Conservation (phyloP, 2,888 invertebrate species). For the Arrhopalites spinosus region DNA sequence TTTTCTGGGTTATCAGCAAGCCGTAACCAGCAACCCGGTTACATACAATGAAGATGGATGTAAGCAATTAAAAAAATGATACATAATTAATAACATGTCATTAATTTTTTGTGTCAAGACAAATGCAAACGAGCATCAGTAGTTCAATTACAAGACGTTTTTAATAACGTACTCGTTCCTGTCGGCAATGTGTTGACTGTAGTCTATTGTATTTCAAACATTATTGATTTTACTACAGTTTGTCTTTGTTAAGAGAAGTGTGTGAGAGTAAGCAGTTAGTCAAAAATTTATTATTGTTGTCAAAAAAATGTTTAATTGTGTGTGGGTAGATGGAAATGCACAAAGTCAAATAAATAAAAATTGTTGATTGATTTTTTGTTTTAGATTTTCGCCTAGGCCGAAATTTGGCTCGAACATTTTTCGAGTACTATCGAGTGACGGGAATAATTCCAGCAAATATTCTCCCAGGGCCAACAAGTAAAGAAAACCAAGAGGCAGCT, state of each 20-base stretch:
- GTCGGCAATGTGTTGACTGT: too few relatives aligned
- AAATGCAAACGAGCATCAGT: too few relatives aligned
- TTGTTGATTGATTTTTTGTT: neutral
- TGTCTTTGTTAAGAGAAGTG: too few relatives aligned
- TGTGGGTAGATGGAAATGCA: neutral
- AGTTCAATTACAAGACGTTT: too few relatives aligned
- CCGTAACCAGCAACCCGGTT: slow-evolving; percentile 71
- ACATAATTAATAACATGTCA: neutral
- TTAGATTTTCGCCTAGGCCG: slow-evolving; percentile 77
- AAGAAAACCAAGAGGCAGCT: slow-evolving; percentile 62
- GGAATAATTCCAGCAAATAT: slow-evolving; percentile 68
- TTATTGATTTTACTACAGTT: too few relatives aligned
- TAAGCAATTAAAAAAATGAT: slow-evolving; percentile 67
- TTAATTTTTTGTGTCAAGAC: neutral
- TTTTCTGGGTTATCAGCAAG: slow-evolving; percentile 81
- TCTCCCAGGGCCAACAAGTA: slow-evolving; percentile 58
- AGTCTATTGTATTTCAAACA: too few relatives aligned
- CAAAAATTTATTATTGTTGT: too few relatives aligned
- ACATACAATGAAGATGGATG: slow-evolving; percentile 94
- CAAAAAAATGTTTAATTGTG: too few relatives aligned
- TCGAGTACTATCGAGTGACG: slow-evolving; percentile 79
- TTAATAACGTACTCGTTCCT: too few relatives aligned
- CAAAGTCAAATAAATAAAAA: neutral
- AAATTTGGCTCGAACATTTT: slow-evolving; percentile 74
- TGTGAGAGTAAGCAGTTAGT: too few relatives aligned